A percentile compares a stretch with the other conserved stretches of the same genome.
phyloP scores from a whole-genome alignment of 2,113 vertebrate species.

The Alosa alosa region DNA sequence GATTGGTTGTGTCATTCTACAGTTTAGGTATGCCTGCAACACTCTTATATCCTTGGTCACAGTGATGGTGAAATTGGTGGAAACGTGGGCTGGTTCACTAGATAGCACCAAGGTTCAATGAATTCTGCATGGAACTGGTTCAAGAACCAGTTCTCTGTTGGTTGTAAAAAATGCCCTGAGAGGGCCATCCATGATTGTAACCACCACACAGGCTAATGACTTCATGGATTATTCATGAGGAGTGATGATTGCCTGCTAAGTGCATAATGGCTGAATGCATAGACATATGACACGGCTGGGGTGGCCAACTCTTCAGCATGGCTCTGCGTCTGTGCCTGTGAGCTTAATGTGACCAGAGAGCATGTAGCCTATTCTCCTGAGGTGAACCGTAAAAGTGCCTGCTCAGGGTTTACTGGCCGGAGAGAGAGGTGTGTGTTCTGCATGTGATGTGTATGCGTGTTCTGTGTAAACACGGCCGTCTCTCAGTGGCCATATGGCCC shows the following conservation, averaged over 20 bases:
- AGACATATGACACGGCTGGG: background rate
- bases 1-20: no score
- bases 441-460: background rate
- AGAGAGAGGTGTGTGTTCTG: slow-evolving; percentile 10
- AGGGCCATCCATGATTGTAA: background rate
- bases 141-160: no score
- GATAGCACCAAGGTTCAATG: no score
- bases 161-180: background rate
- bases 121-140: no score
- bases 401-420: background rate
- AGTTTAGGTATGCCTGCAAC: no score
- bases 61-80: no score
- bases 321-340: background rate
- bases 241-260: slow-evolving; percentile 22
- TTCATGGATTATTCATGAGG: slow-evolving; percentile 43
- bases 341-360: background rate
- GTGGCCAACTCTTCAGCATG: background rate
- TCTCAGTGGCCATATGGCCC: background rate
- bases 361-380: background rate
- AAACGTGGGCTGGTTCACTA: background rate
- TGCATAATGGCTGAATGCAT: slow-evolving; percentile 15
- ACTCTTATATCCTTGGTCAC: no score
- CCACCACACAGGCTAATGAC: slow-evolving; percentile 33
- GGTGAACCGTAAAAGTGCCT: background rate
- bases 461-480: background rate